Conservation (phyloP, 2,888 invertebrate genomes). For the Lasius platythorax region DNA sequence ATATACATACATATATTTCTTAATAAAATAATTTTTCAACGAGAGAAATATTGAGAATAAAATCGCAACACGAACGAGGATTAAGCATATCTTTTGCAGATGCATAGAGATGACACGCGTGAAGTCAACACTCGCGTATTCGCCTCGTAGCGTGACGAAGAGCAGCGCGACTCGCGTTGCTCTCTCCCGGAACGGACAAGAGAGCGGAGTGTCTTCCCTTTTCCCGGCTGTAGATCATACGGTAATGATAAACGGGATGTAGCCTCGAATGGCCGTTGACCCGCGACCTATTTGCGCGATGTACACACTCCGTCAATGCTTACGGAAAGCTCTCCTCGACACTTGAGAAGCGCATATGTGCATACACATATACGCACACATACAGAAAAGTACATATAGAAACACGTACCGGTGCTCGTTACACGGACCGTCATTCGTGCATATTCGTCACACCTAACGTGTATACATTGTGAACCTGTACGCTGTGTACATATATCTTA, state of each 20-base stretch:
- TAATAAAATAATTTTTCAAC: background rate
- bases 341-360: conserved; percentile 28
- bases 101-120: background rate
- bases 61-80: conserved; percentile 3
- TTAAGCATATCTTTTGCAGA: conserved; percentile 26
- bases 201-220: conserved; percentile 48
- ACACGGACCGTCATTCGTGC: conserved; percentile 44
- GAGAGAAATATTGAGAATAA: background rate
- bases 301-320: conserved; percentile 64
- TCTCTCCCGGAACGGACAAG: conserved; percentile 55
- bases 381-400: background rate
- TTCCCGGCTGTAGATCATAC: conserved; percentile 63
- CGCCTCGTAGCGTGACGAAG: conserved; percentile 62
- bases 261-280: conserved; percentile 72
- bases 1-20: background rate
- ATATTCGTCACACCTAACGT: conserved; percentile 56
- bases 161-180: conserved; percentile 63
- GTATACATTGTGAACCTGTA: conserved; percentile 49
- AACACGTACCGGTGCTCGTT: conserved; percentile 35
- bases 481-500: conserved; percentile 32
- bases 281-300: conserved; percentile 69
- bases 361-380: background rate
- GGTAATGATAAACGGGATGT: conserved; percentile 71
- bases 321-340: conserved; percentile 53
- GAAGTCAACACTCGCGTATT: conserved; percentile 34